These are phyloP conservation scores for Falco punctatus DNA, from an alignment of 2,113 vertebrate genomes.

Conservation along the genomic window DNA sequence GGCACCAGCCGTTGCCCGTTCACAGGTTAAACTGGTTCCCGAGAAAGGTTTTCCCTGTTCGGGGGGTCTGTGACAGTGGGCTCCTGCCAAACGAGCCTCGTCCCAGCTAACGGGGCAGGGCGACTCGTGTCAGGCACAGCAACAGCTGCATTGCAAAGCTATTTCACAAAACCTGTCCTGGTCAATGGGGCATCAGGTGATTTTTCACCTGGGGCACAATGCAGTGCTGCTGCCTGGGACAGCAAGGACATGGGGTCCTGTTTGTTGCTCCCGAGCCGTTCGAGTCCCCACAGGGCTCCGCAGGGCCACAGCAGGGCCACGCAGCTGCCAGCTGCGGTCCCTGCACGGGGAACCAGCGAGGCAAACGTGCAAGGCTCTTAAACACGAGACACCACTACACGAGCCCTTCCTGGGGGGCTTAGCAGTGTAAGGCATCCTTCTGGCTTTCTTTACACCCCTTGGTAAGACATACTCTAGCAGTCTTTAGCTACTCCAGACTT, in stretches of 20 bases:
- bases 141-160: background rate
- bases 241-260: accelerated
- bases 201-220: background rate
- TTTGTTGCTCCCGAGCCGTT: background rate
- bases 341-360: accelerated
- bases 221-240: accelerated
- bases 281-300: background rate
- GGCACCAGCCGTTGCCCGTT: background rate
- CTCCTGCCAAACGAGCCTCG: accelerated
- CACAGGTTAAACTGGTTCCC: background rate
- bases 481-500: background rate
- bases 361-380: accelerated
- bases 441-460: background rate
- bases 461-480: background rate
- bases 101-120: background rate
- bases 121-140: accelerated
- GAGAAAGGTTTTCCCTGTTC: background rate
- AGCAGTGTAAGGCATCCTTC: background rate
- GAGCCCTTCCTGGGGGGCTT: background rate
- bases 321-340: accelerated
- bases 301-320: background rate
- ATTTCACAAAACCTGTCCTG: accelerated
- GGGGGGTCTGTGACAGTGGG: background rate
- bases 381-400: accelerated
- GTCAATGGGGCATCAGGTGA: accelerated